Evolutionary conservation across 2,797 vertebrate species (phyloP).

Genomic region (Buphagus erythrorhynchus): DNA sequence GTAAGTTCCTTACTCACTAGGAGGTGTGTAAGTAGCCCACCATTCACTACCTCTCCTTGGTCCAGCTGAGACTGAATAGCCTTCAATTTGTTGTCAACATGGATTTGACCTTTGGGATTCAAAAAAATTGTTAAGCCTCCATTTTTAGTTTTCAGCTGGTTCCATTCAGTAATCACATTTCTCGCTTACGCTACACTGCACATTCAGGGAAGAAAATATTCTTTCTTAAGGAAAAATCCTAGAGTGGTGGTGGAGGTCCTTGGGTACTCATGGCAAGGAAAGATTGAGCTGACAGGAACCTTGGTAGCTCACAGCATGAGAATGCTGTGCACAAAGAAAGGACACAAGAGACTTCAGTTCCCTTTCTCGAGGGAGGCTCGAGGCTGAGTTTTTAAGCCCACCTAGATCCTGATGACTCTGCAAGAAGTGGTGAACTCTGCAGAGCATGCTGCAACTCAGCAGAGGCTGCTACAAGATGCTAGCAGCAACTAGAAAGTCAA

Average conservation of each 20-base stretch:
- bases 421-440: background rate
- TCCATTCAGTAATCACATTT: background rate
- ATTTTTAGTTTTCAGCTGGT: background rate
- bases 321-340: background rate
- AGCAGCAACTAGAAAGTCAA: background rate
- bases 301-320: background rate
- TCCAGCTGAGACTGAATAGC: slow-evolving; percentile 83
- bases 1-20: slow-evolving; percentile 87
- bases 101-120: slow-evolving; percentile 83
- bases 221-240: background rate
- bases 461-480: background rate
- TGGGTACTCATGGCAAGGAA: background rate
- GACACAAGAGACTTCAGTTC: background rate
- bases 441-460: background rate
- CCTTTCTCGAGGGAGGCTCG: background rate
- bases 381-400: background rate
- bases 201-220: background rate
- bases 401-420: background rate
- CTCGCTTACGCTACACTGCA: background rate
- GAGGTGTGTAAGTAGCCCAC: slow-evolving; percentile 89
- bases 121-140: background rate
- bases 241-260: background rate
- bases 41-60: slow-evolving; percentile 81
- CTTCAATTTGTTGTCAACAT: slow-evolving; percentile 84
- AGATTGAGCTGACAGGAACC: background rate